Percentiles rank a stretch among this genome's conserved stretches.
phyloP scores from a whole-genome alignment of 92 coral and sea anemone genomes.

The Zoanthus solanderi region DNA sequence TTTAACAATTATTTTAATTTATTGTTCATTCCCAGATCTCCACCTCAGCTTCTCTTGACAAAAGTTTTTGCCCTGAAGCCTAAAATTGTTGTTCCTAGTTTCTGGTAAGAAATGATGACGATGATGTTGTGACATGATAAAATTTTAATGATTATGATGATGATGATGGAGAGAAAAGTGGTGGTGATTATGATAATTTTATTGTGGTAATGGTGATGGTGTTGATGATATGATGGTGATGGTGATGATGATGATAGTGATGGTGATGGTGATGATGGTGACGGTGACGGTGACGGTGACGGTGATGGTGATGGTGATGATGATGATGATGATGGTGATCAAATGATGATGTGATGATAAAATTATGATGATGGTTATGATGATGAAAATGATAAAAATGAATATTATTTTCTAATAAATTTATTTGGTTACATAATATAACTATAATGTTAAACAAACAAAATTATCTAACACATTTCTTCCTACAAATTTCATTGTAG shows the following conservation, averaged over 20 bases:
- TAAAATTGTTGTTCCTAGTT: constrained; percentile 69
- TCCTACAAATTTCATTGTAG: constrained; percentile 34
- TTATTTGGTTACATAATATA: not conserved
- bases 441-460: not conserved
- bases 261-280: not conserved
- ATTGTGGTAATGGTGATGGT: not conserved
- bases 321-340: not conserved
- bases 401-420: not conserved
- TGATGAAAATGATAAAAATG: not conserved
- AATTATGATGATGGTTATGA: not conserved
- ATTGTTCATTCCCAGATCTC: constrained; percentile 68
- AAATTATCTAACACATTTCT: not conserved
- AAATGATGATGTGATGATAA: not conserved
- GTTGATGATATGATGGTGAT: not conserved
- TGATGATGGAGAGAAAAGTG: not conserved
- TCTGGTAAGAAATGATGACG: constrained; percentile 61
- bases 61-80: constrained; percentile 93
- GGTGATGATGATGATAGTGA: not conserved
- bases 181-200: not conserved
- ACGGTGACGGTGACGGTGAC: not conserved
- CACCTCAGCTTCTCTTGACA: constrained; percentile 89
- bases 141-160: not conserved
- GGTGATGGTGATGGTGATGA: not conserved
- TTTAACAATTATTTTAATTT: not conserved
- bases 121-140: not conserved